A percentile compares a stretch with the other conserved stretches of the same genome.
Evolutionary conservation across 1,140 invertebrate species (phyloP).

Genomic region (Bombus superbus): DNA sequence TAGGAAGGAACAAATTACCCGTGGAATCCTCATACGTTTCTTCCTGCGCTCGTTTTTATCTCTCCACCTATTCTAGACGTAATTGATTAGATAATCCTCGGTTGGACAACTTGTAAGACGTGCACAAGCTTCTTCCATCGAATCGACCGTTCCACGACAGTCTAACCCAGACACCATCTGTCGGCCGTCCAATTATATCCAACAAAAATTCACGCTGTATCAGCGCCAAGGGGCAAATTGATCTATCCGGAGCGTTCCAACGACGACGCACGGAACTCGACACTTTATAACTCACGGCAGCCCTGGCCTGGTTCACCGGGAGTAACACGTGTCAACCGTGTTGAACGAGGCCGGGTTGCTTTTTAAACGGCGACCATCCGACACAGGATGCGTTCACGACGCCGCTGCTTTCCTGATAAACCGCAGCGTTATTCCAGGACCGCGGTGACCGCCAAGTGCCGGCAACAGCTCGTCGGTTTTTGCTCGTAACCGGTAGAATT

Average conservation of each 20-base stretch:
- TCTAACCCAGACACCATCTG: slow-evolving; percentile 14
- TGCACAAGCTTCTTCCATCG: not conserved
- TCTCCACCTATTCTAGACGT: not conserved
- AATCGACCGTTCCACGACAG: not conserved
- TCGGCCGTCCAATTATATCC: slow-evolving; percentile 26
- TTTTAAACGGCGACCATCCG: not conserved
- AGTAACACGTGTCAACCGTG: slow-evolving; percentile 34
- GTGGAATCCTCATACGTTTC: not conserved
- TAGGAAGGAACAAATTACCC: not conserved
- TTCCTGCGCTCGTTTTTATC: not conserved
- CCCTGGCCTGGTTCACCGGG: too few species aligned
- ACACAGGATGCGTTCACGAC: not conserved
- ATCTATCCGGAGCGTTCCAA: slow-evolving; percentile 25
- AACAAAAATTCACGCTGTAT: slow-evolving; percentile 3
- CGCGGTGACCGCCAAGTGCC: not conserved
- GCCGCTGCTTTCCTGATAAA: slow-evolving; percentile 4
- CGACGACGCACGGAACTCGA: not conserved
- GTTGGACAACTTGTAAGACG: not conserved
- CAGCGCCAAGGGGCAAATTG: slow-evolving; percentile 30
- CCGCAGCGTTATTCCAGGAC: slow-evolving; percentile 41
- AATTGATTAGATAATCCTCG: slow-evolving; percentile 33
- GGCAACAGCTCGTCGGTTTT: slow-evolving; percentile 25
- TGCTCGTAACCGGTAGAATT: not conserved
- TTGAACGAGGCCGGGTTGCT: not conserved
- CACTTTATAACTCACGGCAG: slow-evolving; percentile 27